These are phyloP conservation scores for Laterallus jamaicensis DNA, from an alignment of 2,113 vertebrate genomes.

Conservation along the genomic window DNA sequence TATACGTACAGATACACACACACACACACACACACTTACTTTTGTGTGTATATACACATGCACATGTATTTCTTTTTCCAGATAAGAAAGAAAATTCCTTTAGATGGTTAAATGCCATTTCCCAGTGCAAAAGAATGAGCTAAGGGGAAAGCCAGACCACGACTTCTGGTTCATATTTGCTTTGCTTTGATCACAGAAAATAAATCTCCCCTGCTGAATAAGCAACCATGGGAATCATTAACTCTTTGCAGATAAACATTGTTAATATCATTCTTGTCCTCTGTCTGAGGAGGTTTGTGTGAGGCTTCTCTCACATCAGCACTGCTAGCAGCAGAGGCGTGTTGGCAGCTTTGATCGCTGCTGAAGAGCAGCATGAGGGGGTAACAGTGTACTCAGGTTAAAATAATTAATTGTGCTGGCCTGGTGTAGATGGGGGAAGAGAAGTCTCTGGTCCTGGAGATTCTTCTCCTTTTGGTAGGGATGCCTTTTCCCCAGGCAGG, in stretches of 20 bases:
- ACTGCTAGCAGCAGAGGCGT: background rate
- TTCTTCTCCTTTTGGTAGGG: background rate
- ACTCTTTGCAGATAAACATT: background rate
- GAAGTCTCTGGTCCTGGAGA: background rate
- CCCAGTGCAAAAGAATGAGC: background rate
- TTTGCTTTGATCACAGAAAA: background rate
- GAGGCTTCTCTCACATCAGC: background rate
- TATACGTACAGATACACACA: background rate
- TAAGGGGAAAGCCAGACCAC: background rate
- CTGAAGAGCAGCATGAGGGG: background rate
- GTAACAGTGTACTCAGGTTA: background rate
- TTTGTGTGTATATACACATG: background rate
- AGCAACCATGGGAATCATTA: background rate
- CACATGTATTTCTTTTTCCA: background rate
- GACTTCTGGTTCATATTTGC: background rate
- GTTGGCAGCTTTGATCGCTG: background rate
- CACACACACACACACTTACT: background rate
- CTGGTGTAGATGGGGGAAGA: background rate
- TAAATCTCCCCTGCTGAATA: background rate
- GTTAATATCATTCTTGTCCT: background rate
- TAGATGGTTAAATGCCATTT: background rate
- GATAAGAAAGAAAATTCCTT: background rate
- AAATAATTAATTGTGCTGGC: background rate
- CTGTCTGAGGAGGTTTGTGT: background rate
- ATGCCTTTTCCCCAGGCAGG: background rate